phyloP scores from a whole-genome alignment of 1,140 invertebrate species.

The Pollicipes pollicipes region DNA sequence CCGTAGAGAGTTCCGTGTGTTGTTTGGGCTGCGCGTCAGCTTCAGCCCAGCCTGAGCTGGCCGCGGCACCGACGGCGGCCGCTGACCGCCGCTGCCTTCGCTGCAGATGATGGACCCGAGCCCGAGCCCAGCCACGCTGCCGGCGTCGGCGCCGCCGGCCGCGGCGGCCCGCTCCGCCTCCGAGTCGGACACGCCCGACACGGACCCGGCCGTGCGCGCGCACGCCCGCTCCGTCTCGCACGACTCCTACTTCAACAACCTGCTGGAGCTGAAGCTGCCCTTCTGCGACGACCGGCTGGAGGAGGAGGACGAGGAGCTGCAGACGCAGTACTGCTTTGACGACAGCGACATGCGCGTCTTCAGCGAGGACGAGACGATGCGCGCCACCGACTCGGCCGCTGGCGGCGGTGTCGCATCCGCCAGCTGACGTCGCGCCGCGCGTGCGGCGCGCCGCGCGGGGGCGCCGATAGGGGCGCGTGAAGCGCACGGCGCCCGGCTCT shows the following conservation, averaged over 20 bases:
- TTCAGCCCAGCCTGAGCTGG: no score
- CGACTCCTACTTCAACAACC: constrained; percentile 75
- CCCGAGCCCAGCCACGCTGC: constrained; percentile 4
- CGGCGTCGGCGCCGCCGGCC: constrained; percentile 9
- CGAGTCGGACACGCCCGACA: constrained; percentile 6
- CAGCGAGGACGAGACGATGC: constrained; percentile 54
- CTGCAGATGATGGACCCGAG: constrained; percentile 8
- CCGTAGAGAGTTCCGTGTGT: no score
- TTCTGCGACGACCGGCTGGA: constrained; percentile 13
- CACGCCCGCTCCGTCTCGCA: constrained; percentile 56
- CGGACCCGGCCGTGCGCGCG: constrained; percentile 17
- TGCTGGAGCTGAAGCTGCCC: constrained; percentile 29
- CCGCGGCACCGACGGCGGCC: no score
- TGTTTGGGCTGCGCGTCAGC: no score
- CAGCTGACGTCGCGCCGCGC: background rate
- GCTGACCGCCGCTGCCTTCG: constrained; percentile 9
- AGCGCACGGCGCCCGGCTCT: constrained; percentile 10
- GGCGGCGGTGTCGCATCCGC: background rate
- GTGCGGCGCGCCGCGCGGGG: constrained; percentile 4
- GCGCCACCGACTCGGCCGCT: background rate
- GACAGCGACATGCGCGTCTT: constrained; percentile 48
- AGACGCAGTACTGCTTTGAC: constrained; percentile 11
- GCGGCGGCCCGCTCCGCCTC: constrained; percentile 10
- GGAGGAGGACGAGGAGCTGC: constrained; percentile 14
- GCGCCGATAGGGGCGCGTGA: constrained; percentile 10